phyloP scores from a whole-genome alignment of 2,888 invertebrate species.

The Hesperia comma region DNA sequence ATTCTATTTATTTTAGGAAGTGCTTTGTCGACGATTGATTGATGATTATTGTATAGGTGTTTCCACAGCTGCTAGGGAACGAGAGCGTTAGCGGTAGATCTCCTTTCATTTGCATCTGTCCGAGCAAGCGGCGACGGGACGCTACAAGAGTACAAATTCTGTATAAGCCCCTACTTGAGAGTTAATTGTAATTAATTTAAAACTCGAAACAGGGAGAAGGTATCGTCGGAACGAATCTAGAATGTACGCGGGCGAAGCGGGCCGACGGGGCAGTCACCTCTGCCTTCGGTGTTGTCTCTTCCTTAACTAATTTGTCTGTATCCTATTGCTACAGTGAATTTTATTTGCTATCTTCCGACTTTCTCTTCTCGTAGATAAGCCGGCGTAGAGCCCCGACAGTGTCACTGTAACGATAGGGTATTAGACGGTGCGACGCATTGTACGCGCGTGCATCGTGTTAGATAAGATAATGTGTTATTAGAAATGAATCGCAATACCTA shows the following conservation, averaged over 20 bases:
- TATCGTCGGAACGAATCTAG: slow-evolving; percentile 62
- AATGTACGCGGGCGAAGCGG: slow-evolving; percentile 60
- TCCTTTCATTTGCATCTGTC: slow-evolving; percentile 46
- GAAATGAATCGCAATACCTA: slow-evolving; percentile 71
- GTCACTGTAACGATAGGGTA: slow-evolving; percentile 80
- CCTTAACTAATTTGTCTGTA: slow-evolving; percentile 68
- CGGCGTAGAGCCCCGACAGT: slow-evolving; percentile 44
- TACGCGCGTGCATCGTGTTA: slow-evolving; percentile 73
- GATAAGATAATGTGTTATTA: slow-evolving; percentile 81
- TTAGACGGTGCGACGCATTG: slow-evolving; percentile 62
- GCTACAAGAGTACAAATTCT: slow-evolving; percentile 89
- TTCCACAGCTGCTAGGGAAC: slow-evolving; percentile 32
- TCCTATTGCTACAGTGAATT: slow-evolving; percentile 79
- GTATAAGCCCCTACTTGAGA: slow-evolving; percentile 85
- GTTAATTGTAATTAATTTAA: slow-evolving; percentile 78
- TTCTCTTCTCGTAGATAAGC: slow-evolving; percentile 49
- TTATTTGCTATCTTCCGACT: slow-evolving; percentile 70
- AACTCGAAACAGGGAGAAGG: slow-evolving; percentile 72
- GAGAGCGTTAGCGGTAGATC: slow-evolving; percentile 35
- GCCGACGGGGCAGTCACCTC: slow-evolving; percentile 56
- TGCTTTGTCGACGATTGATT: slow-evolving; percentile 54
- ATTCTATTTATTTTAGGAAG: slow-evolving; percentile 60
- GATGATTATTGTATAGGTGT: slow-evolving; percentile 23
- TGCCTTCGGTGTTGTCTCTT: slow-evolving; percentile 82
- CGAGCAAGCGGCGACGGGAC: slow-evolving; percentile 72